Conservation (phyloP, 2,797 vertebrate species). For the Tragelaphus eurycerus region DNA sequence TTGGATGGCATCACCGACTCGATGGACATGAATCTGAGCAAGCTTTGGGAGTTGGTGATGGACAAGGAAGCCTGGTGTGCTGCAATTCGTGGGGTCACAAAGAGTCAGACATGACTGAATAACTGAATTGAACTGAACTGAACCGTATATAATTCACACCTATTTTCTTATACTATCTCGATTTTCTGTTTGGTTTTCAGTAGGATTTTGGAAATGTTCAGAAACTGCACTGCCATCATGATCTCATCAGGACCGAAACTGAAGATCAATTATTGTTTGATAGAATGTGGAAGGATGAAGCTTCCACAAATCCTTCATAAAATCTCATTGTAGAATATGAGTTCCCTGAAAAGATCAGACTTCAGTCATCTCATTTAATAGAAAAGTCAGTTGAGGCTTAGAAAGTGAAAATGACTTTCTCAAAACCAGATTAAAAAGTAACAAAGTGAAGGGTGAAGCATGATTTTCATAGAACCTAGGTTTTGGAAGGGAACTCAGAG, state of each 20-base stretch:
- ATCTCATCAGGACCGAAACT: neutral
- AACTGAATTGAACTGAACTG: neutral
- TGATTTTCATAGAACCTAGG: neutral
- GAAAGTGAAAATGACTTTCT: neutral
- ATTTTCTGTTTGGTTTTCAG: neutral
- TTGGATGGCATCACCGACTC: neutral
- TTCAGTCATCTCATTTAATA: neutral
- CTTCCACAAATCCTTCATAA: neutral
- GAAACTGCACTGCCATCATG: neutral
- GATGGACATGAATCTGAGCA: neutral
- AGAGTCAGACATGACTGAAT: neutral
- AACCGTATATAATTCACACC: neutral
- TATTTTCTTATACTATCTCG: neutral
- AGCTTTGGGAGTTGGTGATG: neutral
- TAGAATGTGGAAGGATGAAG: neutral
- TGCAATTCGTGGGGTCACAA: rapidly evolving
- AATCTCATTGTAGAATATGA: neutral
- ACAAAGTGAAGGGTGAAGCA: neutral
- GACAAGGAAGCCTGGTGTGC: neutral
- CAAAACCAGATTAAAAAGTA: neutral
- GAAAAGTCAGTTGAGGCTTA: neutral
- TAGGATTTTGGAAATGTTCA: neutral
- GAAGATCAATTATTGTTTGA: neutral
- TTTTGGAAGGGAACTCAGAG: neutral
- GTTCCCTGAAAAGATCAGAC: neutral